Conservation (phyloP, 2,888 invertebrate genomes). For the Callyntrura guangdongensis region DNA sequence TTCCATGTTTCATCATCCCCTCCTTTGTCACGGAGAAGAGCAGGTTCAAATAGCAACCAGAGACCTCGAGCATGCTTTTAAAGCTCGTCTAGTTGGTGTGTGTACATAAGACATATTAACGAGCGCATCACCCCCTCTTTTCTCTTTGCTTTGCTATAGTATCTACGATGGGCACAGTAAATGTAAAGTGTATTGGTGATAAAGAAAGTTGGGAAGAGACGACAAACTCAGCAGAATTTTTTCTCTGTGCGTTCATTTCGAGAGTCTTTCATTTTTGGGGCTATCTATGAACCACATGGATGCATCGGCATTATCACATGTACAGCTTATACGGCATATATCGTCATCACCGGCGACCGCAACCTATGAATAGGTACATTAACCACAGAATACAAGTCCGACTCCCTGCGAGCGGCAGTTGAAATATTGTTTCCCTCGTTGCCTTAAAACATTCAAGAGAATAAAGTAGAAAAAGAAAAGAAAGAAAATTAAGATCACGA, state of each 20-base stretch:
- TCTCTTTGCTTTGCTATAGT: neutral
- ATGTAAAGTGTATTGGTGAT: conserved; percentile 18
- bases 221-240: conserved; percentile 57
- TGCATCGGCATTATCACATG: conserved; percentile 58
- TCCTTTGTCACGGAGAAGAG: neutral
- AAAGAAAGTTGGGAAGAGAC: conserved; percentile 28
- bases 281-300: conserved; percentile 73
- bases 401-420: neutral
- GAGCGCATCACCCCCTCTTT: conserved; percentile 13
- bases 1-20: conserved; percentile 75
- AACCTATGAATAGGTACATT: neutral
- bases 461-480: neutral
- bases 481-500: conserved; percentile 64
- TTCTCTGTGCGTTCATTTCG: conserved; percentile 40
- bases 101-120: conserved; percentile 15
- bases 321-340: neutral
- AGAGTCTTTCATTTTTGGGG: conserved; percentile 59
- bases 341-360: neutral
- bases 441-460: neutral
- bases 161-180: neutral
- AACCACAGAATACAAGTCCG: no score
- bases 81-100: neutral
- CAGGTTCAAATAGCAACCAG: neutral
- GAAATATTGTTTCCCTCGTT: neutral
- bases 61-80: neutral